phyloP scores from a whole-genome alignment of 2,797 vertebrate species.

The Sebastes cheni region DNA sequence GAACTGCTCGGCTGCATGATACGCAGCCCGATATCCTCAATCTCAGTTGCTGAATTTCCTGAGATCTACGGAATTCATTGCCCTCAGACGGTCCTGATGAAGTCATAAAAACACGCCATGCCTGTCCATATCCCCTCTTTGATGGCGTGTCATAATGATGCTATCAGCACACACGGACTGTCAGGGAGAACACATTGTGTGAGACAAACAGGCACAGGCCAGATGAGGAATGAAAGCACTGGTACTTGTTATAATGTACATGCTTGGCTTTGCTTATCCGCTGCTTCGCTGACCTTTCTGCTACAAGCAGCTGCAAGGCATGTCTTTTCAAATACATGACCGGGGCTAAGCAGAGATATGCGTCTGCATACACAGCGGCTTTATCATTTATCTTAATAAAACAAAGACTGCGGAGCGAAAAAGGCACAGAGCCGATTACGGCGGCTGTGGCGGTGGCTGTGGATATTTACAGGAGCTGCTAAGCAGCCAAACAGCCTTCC shows the following conservation, averaged over 20 bases:
- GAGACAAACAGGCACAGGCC: slow-evolving; percentile 52
- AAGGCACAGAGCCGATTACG: slow-evolving; percentile 57
- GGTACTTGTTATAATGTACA: slow-evolving; percentile 63
- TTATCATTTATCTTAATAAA: slow-evolving; percentile 82
- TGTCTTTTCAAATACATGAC: slow-evolving; percentile 62
- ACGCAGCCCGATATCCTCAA: slow-evolving; percentile 29
- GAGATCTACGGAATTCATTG: slow-evolving; percentile 42
- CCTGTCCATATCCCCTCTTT: slow-evolving; percentile 39
- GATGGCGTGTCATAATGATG: slow-evolving; percentile 57
- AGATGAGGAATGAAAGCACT: slow-evolving; percentile 67
- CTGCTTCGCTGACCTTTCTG: slow-evolving; percentile 74
- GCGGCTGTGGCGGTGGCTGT: neutral
- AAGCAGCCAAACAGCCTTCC: slow-evolving; percentile 71
- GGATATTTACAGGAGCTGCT: slow-evolving; percentile 71
- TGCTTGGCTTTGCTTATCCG: slow-evolving; percentile 67
- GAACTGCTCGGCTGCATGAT: slow-evolving; percentile 42
- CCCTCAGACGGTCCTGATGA: slow-evolving; percentile 42
- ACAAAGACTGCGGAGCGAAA: slow-evolving; percentile 61
- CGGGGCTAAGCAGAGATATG: slow-evolving; percentile 60
- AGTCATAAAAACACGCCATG: slow-evolving; percentile 58
- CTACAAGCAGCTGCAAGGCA: slow-evolving; percentile 66
- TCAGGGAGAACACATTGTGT: slow-evolving; percentile 33
- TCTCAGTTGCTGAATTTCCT: slow-evolving; percentile 66
- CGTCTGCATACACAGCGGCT: slow-evolving; percentile 52
- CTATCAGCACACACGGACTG: slow-evolving; percentile 51